Evolutionary conservation across 2,888 invertebrate species (phyloP).

Genomic region (Laspeyria flexula): DNA sequence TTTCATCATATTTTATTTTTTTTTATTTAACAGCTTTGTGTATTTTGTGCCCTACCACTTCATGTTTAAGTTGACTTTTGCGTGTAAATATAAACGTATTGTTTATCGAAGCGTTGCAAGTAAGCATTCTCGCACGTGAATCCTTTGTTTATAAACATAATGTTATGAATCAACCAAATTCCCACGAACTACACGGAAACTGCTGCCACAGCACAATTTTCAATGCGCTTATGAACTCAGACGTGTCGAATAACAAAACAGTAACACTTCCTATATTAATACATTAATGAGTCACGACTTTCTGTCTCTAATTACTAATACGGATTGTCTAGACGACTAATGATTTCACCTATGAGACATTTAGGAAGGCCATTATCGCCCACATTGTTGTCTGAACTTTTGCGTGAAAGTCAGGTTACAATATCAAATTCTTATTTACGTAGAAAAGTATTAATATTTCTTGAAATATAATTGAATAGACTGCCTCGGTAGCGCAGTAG

Average conservation of each 20-base stretch:
- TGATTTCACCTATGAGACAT: constrained; percentile 16
- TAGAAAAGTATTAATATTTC: too few species aligned
- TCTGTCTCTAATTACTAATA: constrained; percentile 17
- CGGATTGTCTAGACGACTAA: constrained; percentile 26
- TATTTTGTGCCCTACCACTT: too few species aligned
- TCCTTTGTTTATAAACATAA: constrained; percentile 23
- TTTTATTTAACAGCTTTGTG: too few species aligned
- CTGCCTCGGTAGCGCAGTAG: too few species aligned
- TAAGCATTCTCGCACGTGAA: constrained; percentile 19
- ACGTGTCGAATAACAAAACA: constrained; percentile 28
- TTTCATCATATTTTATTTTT: too few species aligned
- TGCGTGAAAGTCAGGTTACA: too few species aligned
- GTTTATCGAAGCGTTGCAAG: neutral
- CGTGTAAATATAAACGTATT: neutral
- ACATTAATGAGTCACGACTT: constrained; percentile 28
- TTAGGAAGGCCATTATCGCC: constrained; percentile 9
- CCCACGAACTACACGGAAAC: constrained; percentile 25
- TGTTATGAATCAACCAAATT: constrained; percentile 32
- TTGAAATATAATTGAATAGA: too few species aligned
- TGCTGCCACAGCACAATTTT: constrained; percentile 11
- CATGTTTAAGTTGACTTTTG: too few species aligned
- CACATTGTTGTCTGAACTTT: constrained; percentile 19
- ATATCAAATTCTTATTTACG: too few species aligned
- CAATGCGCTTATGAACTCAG: constrained; percentile 16
- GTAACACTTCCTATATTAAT: constrained; percentile 18